Base-by-base conservation (phyloP, 2,888 invertebrate species). In the Macaria liturata region DNA sequence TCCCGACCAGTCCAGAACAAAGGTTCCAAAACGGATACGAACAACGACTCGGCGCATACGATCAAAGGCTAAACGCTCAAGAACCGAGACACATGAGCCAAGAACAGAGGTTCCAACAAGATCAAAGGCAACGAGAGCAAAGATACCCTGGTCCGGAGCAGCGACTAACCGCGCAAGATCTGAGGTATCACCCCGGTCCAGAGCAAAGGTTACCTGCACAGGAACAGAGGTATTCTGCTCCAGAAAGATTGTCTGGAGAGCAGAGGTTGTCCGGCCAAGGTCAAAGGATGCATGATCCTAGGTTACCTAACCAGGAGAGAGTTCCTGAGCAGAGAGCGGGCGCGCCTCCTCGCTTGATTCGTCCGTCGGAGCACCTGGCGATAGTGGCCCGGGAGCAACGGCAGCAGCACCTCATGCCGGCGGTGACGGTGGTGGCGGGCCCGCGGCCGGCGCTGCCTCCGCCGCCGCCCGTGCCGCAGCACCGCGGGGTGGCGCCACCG, bases 331-430 rank as follows among this genome's bases (percentile, higher is more conserved):
- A 51, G 45, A 51, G 44, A n/a, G 31, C 73, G 46, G 74, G 78
- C 40, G 75, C 81, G 9, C 84, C 84, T 2, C 88, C 88, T 52
- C 86, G 90, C 50, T 82, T 89, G 61, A 89, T 89, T 68, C 80
- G 90, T 6, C 90, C 90, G 7, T 89, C 90, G 32, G 90, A 90
- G 66, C 90, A 90, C 71, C 81, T 90, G 53, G 90, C 86, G 9
- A 81, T 85, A 9, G 81, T 86, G 34, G 75, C 78, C 32, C 74
- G 81, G 70, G 84, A 83, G 64, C 78, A 83, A 49, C 71, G 82
- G 61, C 83, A 78, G 4, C 80, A 75, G 57, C 86, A 80, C 3
- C 66, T 86, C 6, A 74, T 83, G 57, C 86, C 86, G 7, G 75
- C 83, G 3, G 81, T 86, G 46, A 84, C 83, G 54, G 81, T 84